Evolutionary conservation across 35 echinoderm and acorn worm genomes (phyloP), one percentile per base, ranked within the genome.

Genomic region (Stichopus chloronotus): DNA sequence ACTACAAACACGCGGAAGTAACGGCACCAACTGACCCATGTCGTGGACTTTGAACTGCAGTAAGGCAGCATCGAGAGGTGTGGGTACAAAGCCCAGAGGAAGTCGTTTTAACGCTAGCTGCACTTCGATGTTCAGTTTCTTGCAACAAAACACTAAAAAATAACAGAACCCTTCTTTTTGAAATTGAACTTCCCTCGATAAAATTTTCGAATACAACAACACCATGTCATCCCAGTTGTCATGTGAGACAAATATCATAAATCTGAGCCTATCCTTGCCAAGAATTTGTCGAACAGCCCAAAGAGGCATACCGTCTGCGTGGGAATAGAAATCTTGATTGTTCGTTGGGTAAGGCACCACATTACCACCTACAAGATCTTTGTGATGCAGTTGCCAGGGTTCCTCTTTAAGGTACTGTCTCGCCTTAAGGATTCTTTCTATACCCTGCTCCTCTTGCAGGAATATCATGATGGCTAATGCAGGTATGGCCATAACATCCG

Each of bases 271-370:
- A 69, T 95, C 94, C 43, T 76, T 87, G 55, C 91, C 91, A 61
- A 81, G 68, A 8, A 95, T 91, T 60, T 95, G 94, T 60, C 94
- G 83, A 8, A 93, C 94, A 5, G 91, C 94, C 94, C 94, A 95
- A 58, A 95, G 91, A 8, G 94, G 94, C 91, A 93, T 93, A 58
- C 86, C 88, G 57, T 93, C 74, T 16, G 91, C 83, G 57, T 93
- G 91, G 20, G 91, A 87, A 72, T 95, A 95, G 54, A 92, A 95
- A 58, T 95, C 94, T 74, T 95, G 94, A 58, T 93, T 95, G 55
- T 95, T 95, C 11, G 91, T 93, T 11, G 94, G 94, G 25, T 93
- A 93, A 3, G 92, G 74, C 19, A 93, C 91, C 12, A 85, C 91
- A 57, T 83, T 93, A 2, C 90, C 72, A 21, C 91, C 92, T 11